phyloP scores from a whole-genome alignment of 2,113 vertebrate genomes.

The Urocynchramus pylzowi region DNA sequence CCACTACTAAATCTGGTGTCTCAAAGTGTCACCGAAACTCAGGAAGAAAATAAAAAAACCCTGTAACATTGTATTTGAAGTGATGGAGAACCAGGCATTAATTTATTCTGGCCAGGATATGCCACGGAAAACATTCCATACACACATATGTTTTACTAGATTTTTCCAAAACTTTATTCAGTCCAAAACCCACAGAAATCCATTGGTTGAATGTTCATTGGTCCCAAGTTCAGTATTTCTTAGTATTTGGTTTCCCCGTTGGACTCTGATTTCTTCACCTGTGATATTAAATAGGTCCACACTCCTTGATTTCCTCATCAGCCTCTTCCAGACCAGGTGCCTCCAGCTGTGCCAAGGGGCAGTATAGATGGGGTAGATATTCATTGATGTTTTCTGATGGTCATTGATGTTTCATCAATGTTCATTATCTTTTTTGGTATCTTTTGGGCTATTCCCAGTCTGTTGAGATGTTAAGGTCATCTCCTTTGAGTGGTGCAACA shows the following conservation, averaged over 20 bases:
- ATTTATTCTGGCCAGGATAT: background rate
- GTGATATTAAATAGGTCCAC: background rate
- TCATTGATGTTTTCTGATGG: background rate
- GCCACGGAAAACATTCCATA: background rate
- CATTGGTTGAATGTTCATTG: background rate
- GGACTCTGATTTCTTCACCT: background rate
- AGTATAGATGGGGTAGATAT: no score
- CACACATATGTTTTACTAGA: no score
- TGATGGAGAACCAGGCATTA: background rate
- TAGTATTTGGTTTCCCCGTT: background rate
- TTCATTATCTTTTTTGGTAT: background rate
- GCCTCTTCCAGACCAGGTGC: background rate
- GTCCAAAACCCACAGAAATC: background rate
- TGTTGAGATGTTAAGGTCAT: background rate
- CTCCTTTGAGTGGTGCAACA: fast-evolving
- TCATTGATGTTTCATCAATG: background rate
- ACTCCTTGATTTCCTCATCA: background rate
- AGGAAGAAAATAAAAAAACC: background rate
- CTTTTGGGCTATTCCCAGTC: background rate
- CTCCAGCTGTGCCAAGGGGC: background rate
- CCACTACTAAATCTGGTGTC: background rate
- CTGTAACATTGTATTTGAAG: background rate
- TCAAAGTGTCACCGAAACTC: background rate
- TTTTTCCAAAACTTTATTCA: background rate
- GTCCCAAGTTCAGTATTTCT: background rate